Percentiles rank a stretch among this genome's conserved stretches.
Conservation (phyloP, 2,888 invertebrate genomes). For the Limnephilus rhombicus region DNA sequence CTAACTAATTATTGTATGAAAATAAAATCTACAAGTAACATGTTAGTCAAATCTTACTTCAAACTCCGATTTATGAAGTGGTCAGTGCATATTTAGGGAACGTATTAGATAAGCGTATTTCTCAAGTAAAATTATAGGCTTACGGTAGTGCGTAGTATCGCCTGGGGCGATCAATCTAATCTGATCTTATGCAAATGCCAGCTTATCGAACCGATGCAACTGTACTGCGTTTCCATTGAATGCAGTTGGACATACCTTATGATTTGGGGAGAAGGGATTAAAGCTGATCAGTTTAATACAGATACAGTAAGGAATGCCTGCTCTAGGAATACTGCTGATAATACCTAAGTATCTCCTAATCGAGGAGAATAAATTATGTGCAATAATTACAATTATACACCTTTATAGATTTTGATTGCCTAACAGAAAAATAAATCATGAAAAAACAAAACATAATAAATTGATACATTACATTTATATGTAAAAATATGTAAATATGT, state of each 20-base stretch:
- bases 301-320: not conserved
- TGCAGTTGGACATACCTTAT: not conserved
- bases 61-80: not conserved
- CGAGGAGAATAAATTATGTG: too few relatives aligned
- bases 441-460: too few relatives aligned
- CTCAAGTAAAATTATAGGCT: not conserved
- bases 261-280: not conserved
- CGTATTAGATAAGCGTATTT: not conserved
- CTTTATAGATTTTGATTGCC: too few relatives aligned
- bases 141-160: not conserved
- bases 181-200: conserved; percentile 47
- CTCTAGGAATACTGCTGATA: too few relatives aligned
- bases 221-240: conserved; percentile 3
- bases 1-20: too few relatives aligned
- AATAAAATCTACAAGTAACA: too few relatives aligned
- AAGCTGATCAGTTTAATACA: not conserved
- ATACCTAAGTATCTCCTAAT: too few relatives aligned
- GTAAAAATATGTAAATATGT: too few relatives aligned
- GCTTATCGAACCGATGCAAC: conserved; percentile 21
- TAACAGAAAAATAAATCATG: too few relatives aligned
- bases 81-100: not conserved
- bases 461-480: too few relatives aligned
- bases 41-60: not conserved
- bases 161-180: not conserved
- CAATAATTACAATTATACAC: too few relatives aligned